These are phyloP conservation scores for Zophobas atratus DNA, from an alignment of 1,140 invertebrate genomes.

Conservation along the genomic window DNA sequence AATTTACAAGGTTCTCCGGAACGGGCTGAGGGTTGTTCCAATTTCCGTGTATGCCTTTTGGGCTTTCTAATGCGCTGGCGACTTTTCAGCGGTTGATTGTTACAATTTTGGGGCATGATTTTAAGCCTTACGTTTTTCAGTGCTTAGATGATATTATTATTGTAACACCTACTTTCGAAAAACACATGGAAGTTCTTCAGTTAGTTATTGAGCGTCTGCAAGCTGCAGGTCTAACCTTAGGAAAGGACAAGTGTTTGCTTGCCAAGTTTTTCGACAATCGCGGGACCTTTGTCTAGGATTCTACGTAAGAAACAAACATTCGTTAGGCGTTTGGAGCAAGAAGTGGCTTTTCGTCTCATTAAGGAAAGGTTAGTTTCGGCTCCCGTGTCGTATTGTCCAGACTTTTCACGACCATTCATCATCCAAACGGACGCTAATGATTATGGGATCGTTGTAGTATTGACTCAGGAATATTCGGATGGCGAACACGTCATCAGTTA, in stretches of 20 bases:
- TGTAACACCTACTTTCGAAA: constrained; percentile 52
- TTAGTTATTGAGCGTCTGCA: constrained; percentile 60
- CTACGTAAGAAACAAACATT: no score
- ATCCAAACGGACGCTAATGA: constrained; percentile 46
- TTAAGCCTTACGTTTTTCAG: constrained; percentile 58
- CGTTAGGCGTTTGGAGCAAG: constrained; percentile 32
- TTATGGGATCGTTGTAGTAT: constrained; percentile 56
- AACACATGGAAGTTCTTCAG: constrained; percentile 55
- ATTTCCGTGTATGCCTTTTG: constrained; percentile 62
- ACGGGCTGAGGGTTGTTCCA: constrained; percentile 62
- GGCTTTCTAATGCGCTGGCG: constrained; percentile 63
- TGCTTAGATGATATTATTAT: constrained; percentile 63
- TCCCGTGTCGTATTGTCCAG: constrained; percentile 55
- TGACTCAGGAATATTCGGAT: constrained; percentile 53
- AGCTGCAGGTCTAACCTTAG: constrained; percentile 7
- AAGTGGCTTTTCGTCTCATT: constrained; percentile 42
- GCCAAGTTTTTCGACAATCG: constrained; percentile 35
- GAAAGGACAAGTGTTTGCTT: constrained; percentile 44
- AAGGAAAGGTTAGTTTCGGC: constrained; percentile 50
- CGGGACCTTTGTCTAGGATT: no score
- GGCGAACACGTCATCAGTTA: constrained; percentile 52
- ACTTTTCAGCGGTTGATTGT: constrained; percentile 66
- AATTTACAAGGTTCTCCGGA: constrained; percentile 59
- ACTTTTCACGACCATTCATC: constrained; percentile 50
- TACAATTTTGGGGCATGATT: constrained; percentile 55